Percentiles rank a stretch among this genome's conserved stretches.
phyloP scores from a whole-genome alignment of 1,140 invertebrate genomes.

The Bombus pyrosoma region DNA sequence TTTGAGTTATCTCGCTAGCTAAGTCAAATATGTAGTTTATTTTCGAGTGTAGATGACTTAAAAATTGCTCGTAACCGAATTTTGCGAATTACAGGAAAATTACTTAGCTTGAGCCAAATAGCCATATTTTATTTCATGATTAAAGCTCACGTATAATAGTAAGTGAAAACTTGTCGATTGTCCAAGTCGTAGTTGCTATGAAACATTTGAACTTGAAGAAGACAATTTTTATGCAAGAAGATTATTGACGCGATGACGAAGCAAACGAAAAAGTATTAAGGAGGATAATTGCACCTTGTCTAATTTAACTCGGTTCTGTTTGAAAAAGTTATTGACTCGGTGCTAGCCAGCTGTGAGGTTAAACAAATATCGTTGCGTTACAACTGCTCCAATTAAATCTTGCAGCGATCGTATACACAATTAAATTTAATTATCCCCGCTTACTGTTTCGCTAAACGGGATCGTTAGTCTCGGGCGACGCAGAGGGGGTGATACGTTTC shows the following conservation, averaged over 20 bases:
- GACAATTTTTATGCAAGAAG: neutral
- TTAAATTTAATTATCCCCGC: constrained; percentile 30
- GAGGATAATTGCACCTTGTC: too few species aligned
- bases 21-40: too few species aligned
- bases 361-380: constrained; percentile 26
- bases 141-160: too few species aligned
- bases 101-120: too few species aligned
- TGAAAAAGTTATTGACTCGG: neutral
- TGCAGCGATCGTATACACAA: neutral
- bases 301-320: neutral
- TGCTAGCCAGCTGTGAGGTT: neutral
- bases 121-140: too few species aligned
- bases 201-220: too few species aligned
- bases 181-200: too few species aligned
- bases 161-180: too few species aligned
- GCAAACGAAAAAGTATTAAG: neutral
- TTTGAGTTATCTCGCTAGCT: too few species aligned
- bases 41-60: too few species aligned
- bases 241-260: neutral
- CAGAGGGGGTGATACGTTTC: neutral
- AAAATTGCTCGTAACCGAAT: too few species aligned
- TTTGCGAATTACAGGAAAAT: too few species aligned
- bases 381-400: constrained; percentile 3
- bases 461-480: constrained; percentile 3
- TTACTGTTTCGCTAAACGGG: constrained; percentile 37